Evolutionary conservation across 2,888 invertebrate species (phyloP).

Genomic region (Lasioglossum calceatum): DNA sequence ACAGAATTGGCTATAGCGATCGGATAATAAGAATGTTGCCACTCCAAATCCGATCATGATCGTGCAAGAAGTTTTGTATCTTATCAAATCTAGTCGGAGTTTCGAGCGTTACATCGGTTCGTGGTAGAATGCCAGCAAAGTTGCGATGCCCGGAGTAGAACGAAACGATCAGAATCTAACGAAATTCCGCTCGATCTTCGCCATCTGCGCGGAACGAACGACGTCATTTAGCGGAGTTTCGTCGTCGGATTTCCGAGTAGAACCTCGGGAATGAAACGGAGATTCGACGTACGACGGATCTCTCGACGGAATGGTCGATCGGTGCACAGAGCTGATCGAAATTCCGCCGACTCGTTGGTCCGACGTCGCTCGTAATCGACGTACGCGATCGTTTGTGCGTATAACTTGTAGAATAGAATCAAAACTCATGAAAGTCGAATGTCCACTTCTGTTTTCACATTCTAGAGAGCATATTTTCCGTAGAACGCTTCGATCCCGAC

Average conservation of each 20-base stretch:
- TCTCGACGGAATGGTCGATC: conserved; percentile 32
- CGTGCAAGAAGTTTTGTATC: neutral
- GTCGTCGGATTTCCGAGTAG: neutral
- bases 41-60: neutral
- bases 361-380: conserved; percentile 21
- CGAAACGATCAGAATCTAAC: neutral
- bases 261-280: conserved; percentile 21
- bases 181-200: conserved; percentile 18
- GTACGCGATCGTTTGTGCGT: no score
- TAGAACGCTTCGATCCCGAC: neutral
- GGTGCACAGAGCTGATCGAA: conserved; percentile 16
- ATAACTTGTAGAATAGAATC: neutral
- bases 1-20: neutral
- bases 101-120: neutral
- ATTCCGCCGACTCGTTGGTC: conserved; percentile 13
- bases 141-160: conserved; percentile 5
- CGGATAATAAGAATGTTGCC: neutral
- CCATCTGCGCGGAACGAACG: neutral
- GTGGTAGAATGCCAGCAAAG: neutral
- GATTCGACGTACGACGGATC: conserved; percentile 17
- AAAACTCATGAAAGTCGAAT: neutral
- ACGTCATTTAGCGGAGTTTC: conserved; percentile 18
- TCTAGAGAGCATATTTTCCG: neutral
- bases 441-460: neutral
- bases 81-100: conserved; percentile 1